These are phyloP conservation scores for Arizona elegans DNA, from an alignment of 2,113 vertebrate genomes.

Conservation along the genomic window DNA sequence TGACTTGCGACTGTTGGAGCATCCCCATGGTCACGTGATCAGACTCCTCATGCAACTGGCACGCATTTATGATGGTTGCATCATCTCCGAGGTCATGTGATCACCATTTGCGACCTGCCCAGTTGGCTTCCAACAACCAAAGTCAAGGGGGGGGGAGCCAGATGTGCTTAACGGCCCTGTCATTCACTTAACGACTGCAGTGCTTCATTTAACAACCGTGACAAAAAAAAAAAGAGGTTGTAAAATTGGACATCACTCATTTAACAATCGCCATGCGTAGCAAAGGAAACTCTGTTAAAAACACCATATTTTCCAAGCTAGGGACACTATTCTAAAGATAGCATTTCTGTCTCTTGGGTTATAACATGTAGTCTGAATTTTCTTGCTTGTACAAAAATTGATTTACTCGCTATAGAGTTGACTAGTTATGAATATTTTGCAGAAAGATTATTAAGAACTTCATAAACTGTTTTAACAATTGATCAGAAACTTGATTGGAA, in stretches of 20 bases:
- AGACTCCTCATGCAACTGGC: not conserved
- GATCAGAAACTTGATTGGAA: slow-evolving; percentile 57
- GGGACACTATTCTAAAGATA: not conserved
- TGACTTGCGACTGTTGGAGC: not conserved
- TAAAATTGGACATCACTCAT: not conserved
- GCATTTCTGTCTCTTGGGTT: not conserved
- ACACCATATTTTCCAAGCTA: not conserved
- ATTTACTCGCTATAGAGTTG: slow-evolving; percentile 9
- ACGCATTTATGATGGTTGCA: not conserved
- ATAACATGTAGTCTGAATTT: not conserved
- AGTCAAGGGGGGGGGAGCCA: not conserved
- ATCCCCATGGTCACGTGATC: not conserved
- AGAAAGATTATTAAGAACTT: fast-evolving
- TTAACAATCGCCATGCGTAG: not conserved
- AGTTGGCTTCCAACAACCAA: not conserved
- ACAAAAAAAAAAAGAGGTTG: not conserved
- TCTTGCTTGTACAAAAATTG: not conserved
- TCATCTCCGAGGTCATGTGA: not conserved
- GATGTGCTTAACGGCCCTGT: not conserved
- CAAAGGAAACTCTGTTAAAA: not conserved
- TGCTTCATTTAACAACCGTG: not conserved
- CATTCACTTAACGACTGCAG: not conserved
- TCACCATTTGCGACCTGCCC: not conserved
- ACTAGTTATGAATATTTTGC: not conserved
- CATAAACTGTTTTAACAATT: not conserved